A percentile compares a stretch with the other conserved stretches of the same genome.
Conservation (phyloP, 2,113 vertebrate genomes). For the Takifugu bimaculatus region DNA sequence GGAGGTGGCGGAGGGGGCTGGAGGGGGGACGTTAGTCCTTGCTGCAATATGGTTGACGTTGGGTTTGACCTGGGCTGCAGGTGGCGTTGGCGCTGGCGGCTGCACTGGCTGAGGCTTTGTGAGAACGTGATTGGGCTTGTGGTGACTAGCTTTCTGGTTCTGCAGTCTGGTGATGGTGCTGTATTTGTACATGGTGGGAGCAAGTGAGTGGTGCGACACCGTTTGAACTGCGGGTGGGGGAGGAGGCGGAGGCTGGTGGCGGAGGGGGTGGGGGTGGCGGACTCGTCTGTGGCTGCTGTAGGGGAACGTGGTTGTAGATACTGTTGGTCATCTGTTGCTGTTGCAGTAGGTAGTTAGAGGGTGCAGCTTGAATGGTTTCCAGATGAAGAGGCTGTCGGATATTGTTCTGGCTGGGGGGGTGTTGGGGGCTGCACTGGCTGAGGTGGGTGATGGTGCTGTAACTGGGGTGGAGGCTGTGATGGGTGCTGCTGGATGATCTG, state of each 20-base stretch:
- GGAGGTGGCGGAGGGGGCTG: conserved; percentile 77
- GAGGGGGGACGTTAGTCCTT: conserved; percentile 75
- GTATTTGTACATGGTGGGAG: conserved; percentile 82
- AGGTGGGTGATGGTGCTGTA: conserved; percentile 19
- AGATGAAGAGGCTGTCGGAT: conserved; percentile 65
- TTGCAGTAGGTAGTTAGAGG: conserved; percentile 49
- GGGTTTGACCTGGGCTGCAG: conserved; percentile 60
- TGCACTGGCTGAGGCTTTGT: conserved; percentile 41
- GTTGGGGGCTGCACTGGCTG: conserved; percentile 3
- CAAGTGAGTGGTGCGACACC: conserved; percentile 71
- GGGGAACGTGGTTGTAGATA: conserved; percentile 61
- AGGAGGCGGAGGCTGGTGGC: conserved; percentile 68
- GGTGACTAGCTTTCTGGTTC: conserved; percentile 64
- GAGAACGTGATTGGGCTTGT: conserved; percentile 24
- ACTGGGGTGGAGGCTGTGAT: conserved; percentile 4
- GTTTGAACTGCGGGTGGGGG: conserved; percentile 58
- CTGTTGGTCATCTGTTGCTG: conserved; percentile 5
- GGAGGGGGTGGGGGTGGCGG: conserved; percentile 62
- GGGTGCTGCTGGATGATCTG: conserved; percentile 15
- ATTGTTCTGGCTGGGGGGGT: conserved; percentile 41
- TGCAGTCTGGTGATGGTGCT: conserved; percentile 86
- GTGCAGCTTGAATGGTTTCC: conserved; percentile 60
- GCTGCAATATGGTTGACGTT: conserved; percentile 75
- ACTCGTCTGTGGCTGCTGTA: conserved; percentile 33
- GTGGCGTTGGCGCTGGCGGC: conserved; percentile 31